phyloP scores from a whole-genome alignment of 2,113 vertebrate genomes.

The Turdus rufiventris region DNA sequence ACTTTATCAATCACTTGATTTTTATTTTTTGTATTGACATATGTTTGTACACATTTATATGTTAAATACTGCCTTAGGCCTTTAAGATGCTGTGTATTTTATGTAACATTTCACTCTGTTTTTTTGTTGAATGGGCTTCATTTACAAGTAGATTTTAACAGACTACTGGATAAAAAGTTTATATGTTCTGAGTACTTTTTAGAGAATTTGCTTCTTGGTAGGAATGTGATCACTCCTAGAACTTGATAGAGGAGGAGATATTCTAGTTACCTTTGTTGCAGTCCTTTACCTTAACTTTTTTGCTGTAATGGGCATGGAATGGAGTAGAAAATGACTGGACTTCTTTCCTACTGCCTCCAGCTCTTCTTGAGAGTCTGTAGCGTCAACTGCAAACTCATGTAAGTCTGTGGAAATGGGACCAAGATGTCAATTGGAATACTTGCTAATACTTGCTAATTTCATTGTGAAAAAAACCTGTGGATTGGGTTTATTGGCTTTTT shows the following conservation, averaged over 20 bases:
- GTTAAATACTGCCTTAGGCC: neutral
- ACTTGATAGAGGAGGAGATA: neutral
- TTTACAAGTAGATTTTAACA: neutral
- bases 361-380: neutral
- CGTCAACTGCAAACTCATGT: neutral
- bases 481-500: too few relatives aligned
- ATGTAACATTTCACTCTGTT: neutral
- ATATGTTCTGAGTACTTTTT: neutral
- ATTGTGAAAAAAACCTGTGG: neutral
- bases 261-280: neutral
- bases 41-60: rapidly evolving
- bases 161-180: neutral
- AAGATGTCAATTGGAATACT: neutral
- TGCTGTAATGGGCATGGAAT: neutral
- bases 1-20: neutral
- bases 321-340: neutral
- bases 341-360: neutral
- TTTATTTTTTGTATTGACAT: neutral
- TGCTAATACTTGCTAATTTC: too few relatives aligned
- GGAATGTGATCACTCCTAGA: neutral
- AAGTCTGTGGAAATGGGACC: neutral
- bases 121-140: neutral
- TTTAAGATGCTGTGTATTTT: neutral
- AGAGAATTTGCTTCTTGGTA: neutral
- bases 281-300: neutral